These are phyloP conservation scores for Thryonomys swinderianus DNA, from an alignment of 2,113 vertebrate species.

Conservation along the genomic window DNA sequence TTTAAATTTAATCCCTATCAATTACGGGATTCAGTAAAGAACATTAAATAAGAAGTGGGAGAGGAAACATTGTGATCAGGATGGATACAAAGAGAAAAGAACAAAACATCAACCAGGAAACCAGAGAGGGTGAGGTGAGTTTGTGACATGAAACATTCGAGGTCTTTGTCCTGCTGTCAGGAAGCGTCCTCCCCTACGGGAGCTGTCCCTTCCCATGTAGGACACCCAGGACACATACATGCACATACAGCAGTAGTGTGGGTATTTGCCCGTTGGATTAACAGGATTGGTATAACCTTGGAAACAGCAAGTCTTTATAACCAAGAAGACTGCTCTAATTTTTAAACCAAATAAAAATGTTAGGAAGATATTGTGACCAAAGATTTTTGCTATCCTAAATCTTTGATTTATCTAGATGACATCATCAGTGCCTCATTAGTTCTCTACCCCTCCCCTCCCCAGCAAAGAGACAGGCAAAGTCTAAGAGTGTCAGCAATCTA, in stretches of 20 bases:
- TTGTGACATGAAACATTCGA: neutral
- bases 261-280: neutral
- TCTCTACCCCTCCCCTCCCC: neutral
- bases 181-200: neutral
- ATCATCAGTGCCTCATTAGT: neutral
- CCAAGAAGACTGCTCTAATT: neutral
- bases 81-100: neutral
- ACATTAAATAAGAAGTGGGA: neutral
- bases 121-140: neutral
- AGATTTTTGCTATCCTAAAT: neutral
- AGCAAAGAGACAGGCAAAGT: neutral
- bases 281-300: neutral
- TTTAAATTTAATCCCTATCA: neutral
- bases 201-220: neutral
- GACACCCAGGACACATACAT: neutral
- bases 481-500: neutral
- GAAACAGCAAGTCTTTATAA: neutral
- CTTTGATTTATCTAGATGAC: neutral
- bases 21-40: neutral
- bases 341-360: neutral
- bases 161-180: neutral
- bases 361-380: neutral
- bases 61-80: neutral
- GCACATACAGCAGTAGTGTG: neutral
- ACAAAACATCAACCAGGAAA: neutral